Evolutionary conservation across 2,113 vertebrate genomes (phyloP).

Genomic region (Tachysurus fulvidraco): DNA sequence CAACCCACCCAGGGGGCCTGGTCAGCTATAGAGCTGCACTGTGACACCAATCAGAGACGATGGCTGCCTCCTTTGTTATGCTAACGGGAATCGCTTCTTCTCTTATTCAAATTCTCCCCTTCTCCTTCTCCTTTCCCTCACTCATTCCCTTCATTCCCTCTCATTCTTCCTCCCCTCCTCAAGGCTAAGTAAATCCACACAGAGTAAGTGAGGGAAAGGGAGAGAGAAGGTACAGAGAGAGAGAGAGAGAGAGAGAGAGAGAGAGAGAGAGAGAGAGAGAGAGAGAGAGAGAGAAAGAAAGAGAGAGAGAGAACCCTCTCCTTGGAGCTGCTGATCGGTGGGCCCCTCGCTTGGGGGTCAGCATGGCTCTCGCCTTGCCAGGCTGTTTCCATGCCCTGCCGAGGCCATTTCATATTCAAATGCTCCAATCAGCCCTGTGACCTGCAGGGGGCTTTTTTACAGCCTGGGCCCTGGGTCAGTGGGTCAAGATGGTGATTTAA

Average conservation of each 20-base stretch:
- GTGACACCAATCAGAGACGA: slow-evolving; percentile 82
- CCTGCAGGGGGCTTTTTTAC: slow-evolving; percentile 78
- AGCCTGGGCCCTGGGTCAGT: slow-evolving; percentile 70
- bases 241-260: slow-evolving; percentile 33
- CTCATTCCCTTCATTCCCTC: slow-evolving; percentile 39
- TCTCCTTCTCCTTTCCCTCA: slow-evolving; percentile 30
- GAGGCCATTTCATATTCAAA: slow-evolving; percentile 82
- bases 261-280: slow-evolving; percentile 12
- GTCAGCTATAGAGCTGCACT: slow-evolving; percentile 73
- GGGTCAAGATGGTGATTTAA: slow-evolving; percentile 82
- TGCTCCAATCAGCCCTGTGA: slow-evolving; percentile 77
- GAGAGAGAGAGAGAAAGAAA: slow-evolving; percentile 45
- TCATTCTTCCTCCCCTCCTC: slow-evolving; percentile 50
- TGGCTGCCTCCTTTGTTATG: slow-evolving; percentile 79
- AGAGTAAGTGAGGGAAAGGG: slow-evolving; percentile 50
- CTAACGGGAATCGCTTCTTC: slow-evolving; percentile 76
- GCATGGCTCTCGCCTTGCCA: slow-evolving; percentile 65
- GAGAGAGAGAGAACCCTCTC: slow-evolving; percentile 55
- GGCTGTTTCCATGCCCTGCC: slow-evolving; percentile 75
- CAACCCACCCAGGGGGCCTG: slow-evolving; percentile 67
- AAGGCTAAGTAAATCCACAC: slow-evolving; percentile 78
- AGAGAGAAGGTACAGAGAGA: slow-evolving; percentile 11
- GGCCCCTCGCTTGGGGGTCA: slow-evolving; percentile 75
- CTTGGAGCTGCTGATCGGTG: slow-evolving; percentile 61
- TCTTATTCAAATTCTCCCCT: slow-evolving; percentile 76